Conservation (phyloP, 1,140 invertebrate genomes). For the Drosophila erecta region DNA sequence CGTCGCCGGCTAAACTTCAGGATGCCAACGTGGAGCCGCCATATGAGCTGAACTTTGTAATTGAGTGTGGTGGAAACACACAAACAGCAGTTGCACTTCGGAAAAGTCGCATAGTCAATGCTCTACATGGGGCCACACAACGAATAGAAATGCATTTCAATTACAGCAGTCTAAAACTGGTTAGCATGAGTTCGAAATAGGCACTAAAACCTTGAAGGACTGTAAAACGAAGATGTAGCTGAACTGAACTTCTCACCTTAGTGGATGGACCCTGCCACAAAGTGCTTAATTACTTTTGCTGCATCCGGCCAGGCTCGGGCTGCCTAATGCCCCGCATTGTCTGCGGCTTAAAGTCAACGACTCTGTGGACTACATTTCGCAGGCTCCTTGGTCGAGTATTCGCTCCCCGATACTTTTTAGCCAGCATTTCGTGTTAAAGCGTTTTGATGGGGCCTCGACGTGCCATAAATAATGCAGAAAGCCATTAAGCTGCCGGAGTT, state of each 20-base stretch:
- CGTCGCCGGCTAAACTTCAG: conserved; percentile 54
- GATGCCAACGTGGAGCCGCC: conserved; percentile 31
- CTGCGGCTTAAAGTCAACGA: conserved; percentile 74
- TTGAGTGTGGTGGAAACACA: conserved; percentile 47
- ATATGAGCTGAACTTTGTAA: conserved; percentile 62
- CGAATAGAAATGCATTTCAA: too few relatives aligned
- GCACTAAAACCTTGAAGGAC: too few relatives aligned
- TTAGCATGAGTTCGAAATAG: too few relatives aligned
- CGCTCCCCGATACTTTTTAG: conserved; percentile 12
- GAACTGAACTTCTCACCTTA: not conserved
- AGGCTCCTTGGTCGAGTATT: conserved; percentile 8
- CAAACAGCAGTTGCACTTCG: not conserved
- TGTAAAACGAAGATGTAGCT: not conserved
- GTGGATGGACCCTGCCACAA: not conserved
- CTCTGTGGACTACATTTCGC: conserved; percentile 48
- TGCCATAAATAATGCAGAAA: conserved; percentile 75
- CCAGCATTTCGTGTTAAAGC: conserved; percentile 53
- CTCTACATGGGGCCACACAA: not conserved
- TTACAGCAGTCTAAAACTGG: too few relatives aligned
- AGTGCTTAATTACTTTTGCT: conserved; percentile 45
- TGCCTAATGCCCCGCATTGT: conserved; percentile 70
- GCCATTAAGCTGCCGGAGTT: conserved; percentile 65
- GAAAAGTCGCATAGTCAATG: conserved; percentile 7
- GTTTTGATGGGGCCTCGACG: conserved; percentile 70
- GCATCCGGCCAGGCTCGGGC: conserved; percentile 11